These are phyloP conservation scores for Muscicapa comitata DNA, from an alignment of 2,797 vertebrate species.

Conservation along the genomic window DNA sequence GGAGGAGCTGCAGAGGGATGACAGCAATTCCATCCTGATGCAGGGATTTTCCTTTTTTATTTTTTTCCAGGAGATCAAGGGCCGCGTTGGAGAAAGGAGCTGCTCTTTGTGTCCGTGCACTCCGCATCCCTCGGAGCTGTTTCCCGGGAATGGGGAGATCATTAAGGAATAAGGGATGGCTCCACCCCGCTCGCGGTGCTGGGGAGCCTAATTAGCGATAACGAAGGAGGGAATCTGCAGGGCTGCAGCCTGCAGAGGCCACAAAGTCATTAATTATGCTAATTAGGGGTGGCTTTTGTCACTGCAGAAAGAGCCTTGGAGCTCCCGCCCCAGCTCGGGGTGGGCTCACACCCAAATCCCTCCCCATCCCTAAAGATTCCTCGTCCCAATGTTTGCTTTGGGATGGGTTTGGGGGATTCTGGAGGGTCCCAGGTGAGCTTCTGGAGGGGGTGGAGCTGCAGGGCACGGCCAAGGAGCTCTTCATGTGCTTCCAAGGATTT, in stretches of 20 bases:
- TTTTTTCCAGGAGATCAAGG: neutral
- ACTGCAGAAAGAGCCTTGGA: neutral
- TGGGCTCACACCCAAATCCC: accelerated
- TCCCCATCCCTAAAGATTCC: neutral
- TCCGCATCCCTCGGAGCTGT: neutral
- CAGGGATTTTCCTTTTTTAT: neutral
- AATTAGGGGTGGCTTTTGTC: neutral
- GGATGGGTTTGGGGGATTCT: neutral
- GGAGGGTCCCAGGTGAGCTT: neutral
- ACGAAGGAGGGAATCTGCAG: neutral
- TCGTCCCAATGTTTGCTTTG: neutral
- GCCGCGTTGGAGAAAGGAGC: neutral
- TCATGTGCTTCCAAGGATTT: too few species aligned
- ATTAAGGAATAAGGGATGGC: constrained; percentile 45
- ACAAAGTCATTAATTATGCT: constrained; percentile 18
- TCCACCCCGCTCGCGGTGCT: neutral
- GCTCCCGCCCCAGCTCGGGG: accelerated
- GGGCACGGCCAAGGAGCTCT: too few species aligned
- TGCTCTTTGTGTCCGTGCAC: neutral
- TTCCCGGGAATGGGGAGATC: neutral
- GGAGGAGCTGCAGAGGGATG: neutral
- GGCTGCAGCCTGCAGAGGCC: neutral
- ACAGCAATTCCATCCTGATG: neutral
- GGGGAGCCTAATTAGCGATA: constrained; percentile 57
- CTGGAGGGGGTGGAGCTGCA: neutral